Conservation (phyloP, 1,140 invertebrate genomes). For the Zaprionus nigranus region DNA sequence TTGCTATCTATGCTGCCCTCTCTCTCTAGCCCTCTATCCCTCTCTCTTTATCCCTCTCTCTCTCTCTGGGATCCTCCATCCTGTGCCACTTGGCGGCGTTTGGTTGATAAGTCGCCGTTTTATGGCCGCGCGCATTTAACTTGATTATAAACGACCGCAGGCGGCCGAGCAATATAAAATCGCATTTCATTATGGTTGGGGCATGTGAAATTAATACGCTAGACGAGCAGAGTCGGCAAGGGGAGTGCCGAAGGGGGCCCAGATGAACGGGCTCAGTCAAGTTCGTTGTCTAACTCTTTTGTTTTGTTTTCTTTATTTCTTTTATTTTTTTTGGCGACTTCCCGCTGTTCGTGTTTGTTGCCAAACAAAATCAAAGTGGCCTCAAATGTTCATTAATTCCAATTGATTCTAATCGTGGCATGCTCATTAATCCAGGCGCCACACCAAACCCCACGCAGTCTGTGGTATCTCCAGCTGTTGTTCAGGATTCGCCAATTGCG, state of each 20-base stretch:
- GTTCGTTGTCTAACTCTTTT: constrained; percentile 80
- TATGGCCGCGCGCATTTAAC: constrained; percentile 77
- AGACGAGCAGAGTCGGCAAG: not conserved
- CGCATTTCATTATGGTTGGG: constrained; percentile 72
- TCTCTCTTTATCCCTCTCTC: not conserved
- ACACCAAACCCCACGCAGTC: constrained; percentile 72
- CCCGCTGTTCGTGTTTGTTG: constrained; percentile 73
- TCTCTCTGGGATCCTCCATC: constrained; percentile 1
- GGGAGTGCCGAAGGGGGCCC: not conserved
- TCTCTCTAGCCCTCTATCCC: not conserved
- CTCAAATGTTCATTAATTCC: constrained; percentile 78
- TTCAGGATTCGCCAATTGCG: constrained; percentile 41
- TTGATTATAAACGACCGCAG: constrained; percentile 81
- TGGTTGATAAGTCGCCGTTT: constrained; percentile 76
- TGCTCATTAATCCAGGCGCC: constrained; percentile 76
- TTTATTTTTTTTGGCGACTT: constrained; percentile 13
- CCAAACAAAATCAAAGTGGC: constrained; percentile 64
- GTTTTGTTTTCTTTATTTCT: constrained; percentile 47
- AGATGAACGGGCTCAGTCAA: constrained; percentile 30
- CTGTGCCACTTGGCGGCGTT: constrained; percentile 63
- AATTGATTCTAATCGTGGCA: constrained; percentile 76
- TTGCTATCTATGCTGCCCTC: constrained; percentile 23
- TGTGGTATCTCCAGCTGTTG: not conserved
- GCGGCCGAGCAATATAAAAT: constrained; percentile 76
- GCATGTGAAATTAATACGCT: constrained; percentile 79